Evolutionary conservation across 2,797 vertebrate species (phyloP), one percentile per base, ranked within the genome.

Genomic region (Xenentodon cancila): DNA sequence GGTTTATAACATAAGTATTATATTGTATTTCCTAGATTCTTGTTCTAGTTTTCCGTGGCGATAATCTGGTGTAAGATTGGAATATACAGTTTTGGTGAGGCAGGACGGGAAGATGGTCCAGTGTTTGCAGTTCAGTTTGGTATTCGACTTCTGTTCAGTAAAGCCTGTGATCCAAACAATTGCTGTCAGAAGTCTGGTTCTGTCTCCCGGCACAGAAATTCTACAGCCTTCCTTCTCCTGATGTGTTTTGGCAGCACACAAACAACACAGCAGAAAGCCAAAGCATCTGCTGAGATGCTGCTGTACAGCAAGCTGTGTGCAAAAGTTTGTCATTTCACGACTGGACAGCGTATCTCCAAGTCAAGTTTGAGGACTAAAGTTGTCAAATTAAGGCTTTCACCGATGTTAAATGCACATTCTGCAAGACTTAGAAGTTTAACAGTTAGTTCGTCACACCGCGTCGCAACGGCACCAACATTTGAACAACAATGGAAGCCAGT

Each of bases 1-100:
- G 45, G 16, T 69, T 80, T 63, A 44, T 60, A 43, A 58, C 54
- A 62, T 59, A 20, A 27, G 51, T 40, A 52, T 53, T 44, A 66
- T 17, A 40, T 30, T 75, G 18, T 43, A 44, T 34, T 61, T 70
- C 62, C n/a, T 59, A 32, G 58, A 53, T 45, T 18, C 20, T 54
- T 18, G 1, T n/a, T n/a, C n/a, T 11, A 4, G 7, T 43, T 58
- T 68, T 13, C 44, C 9, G 22, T 40, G 3, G 1, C 42, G 21
- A 46, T 12, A 8, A 9, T 32, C 30, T 42, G 21, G 42, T 51
- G 21, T 40, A 18, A 43, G 18, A 30, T 43, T 37, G 1, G 5
- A 25, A 25, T 25, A 25, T 37, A 2, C 1, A 13, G 13, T 40
- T 11, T 40, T 40, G 45, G 53, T 40, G 40, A 54, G 0, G 40